Base-by-base conservation (phyloP, 2,888 invertebrate genomes). In the Archips crataeganus region DNA sequence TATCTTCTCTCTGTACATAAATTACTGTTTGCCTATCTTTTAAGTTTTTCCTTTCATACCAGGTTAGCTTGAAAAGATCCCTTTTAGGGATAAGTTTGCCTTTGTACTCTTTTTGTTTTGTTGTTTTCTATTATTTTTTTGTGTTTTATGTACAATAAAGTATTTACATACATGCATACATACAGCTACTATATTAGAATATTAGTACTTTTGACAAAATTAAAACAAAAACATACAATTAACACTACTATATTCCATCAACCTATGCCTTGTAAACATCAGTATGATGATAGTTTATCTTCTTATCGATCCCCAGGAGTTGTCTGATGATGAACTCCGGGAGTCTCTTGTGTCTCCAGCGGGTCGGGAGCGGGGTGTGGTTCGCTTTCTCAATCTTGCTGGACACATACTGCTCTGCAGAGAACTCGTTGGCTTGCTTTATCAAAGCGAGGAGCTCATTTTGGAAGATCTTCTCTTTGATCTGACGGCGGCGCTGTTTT, bases 381-480 rank as follows among this genome's bases (percentile, higher is more conserved):
- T 96, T 96, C 0, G 96, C 96, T 78, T 94, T 88, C 13, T 92
- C 86, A 0, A 98, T 84, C 81, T 96, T 96, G 32, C 95, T 95
- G 0, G 93, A 87, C 0, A 98, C 97, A 85, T 97, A 97, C 66
- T 95, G 86, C 78, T 96, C 96, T 0, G 98, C 97, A 75, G 97
- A 96, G 89, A 98, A 98, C 69, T 95, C 94, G 77, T 98, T 96
- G 0, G 97, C 98, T 61, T 95, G 92, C 85, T 96, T 96, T 11
- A 98, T 95, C 85, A 97, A 95, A 0, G 95, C 92, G 71, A 97
- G 90, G 0, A 98, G 92, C 69, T 95, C 95, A 0, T 96, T 96
- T 82, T 98, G 97, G 89, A 98, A 98, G 5, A 88, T 91, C 83
- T 97, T 98, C 84, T 98, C 98, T 85, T 97, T 98, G 62, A 94